Percentiles rank a stretch among this genome's conserved stretches.
Conservation (phyloP, 2,113 vertebrate species). For the Chaenogobius annularis region DNA sequence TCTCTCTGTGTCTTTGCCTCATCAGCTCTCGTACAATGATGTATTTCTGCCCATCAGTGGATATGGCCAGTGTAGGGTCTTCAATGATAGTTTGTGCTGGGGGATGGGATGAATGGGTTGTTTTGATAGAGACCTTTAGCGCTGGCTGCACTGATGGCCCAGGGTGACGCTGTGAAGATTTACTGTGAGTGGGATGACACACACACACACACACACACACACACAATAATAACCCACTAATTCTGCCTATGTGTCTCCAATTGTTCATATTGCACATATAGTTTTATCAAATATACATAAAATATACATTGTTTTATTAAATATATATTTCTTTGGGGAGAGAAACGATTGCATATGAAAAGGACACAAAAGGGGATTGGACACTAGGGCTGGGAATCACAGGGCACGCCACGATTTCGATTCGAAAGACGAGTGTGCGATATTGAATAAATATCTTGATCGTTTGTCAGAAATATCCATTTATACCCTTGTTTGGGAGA, state of each 20-base stretch:
- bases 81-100: background rate
- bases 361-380: no score
- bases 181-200: slow-evolving; percentile 38
- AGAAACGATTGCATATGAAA: no score
- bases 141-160: slow-evolving; percentile 45
- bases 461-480: no score
- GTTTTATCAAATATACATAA: no score
- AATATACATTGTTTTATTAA: no score
- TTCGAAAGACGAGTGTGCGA: no score
- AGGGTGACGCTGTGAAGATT: slow-evolving; percentile 58
- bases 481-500: no score
- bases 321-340: no score
- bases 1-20: background rate
- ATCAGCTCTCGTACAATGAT: slow-evolving; percentile 7
- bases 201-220: slow-evolving; percentile 16
- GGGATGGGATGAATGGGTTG: slow-evolving; percentile 37
- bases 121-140: slow-evolving; percentile 61
- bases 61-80: slow-evolving; percentile 26
- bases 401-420: no score
- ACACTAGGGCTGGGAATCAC: no score
- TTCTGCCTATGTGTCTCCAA: slow-evolving; percentile 37
- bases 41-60: slow-evolving; percentile 43
- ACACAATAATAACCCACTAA: slow-evolving; percentile 47
- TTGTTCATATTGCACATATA: no score
- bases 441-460: no score